Evolutionary conservation across 2,888 invertebrate genomes (phyloP).

Genomic region (Drosophila silvestris): DNA sequence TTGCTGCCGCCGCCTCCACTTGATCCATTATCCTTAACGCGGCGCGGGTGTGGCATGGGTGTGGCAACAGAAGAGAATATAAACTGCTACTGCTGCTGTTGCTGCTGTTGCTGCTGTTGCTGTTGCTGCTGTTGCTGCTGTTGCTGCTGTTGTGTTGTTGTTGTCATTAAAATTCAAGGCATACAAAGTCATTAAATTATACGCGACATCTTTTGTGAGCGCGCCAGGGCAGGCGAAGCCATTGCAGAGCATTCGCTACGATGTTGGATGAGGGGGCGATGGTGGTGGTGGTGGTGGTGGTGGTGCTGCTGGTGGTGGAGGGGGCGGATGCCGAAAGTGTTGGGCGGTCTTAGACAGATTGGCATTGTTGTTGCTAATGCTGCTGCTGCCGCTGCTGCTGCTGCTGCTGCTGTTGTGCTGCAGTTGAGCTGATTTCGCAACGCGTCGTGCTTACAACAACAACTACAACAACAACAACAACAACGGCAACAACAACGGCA

Average conservation of each 20-base stretch:
- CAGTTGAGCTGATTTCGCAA: slow-evolving; percentile 69
- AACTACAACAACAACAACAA: slow-evolving; percentile 7
- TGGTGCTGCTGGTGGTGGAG: background rate
- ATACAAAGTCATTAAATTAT: slow-evolving; percentile 84
- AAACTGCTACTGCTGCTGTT: slow-evolving; percentile 16
- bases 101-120: slow-evolving; percentile 23
- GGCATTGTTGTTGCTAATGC: slow-evolving; percentile 40
- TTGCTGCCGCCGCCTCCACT: slow-evolving; percentile 71
- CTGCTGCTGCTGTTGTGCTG: slow-evolving; percentile 32
- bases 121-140: slow-evolving; percentile 55
- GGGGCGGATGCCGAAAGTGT: slow-evolving; percentile 48
- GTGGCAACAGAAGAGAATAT: slow-evolving; percentile 27
- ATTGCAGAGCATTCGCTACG: background rate
- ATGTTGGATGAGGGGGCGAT: background rate
- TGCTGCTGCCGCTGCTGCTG: slow-evolving; percentile 33
- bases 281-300: background rate
- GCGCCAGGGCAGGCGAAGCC: slow-evolving; percentile 19
- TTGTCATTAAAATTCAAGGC: slow-evolving; percentile 83
- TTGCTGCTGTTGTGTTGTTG: slow-evolving; percentile 48
- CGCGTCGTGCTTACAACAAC: slow-evolving; percentile 42
- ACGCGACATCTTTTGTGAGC: slow-evolving; percentile 77
- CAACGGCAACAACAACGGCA: background rate
- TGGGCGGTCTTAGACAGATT: slow-evolving; percentile 62
- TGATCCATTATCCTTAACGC: slow-evolving; percentile 79
- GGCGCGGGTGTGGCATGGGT: background rate